phyloP scores from a whole-genome alignment of 2,888 invertebrate species.

The Antheraea assamensis region DNA sequence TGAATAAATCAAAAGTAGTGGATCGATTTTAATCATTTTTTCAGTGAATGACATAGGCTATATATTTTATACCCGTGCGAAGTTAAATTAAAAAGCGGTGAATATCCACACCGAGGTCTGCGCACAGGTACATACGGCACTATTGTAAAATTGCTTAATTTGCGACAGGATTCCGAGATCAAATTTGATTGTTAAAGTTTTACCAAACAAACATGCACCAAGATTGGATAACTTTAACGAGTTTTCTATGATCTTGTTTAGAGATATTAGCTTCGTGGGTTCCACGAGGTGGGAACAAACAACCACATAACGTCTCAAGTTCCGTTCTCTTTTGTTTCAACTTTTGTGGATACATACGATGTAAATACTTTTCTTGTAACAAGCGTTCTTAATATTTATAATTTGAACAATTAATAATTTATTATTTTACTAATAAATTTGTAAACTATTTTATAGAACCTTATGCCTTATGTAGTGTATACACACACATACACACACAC shows the following conservation, averaged over 20 bases:
- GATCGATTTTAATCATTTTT: no score
- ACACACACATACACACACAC: no score
- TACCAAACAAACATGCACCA: constrained; percentile 27
- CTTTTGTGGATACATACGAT: background rate
- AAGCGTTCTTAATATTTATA: background rate
- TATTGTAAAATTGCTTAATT: constrained; percentile 42
- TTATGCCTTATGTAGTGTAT: no score
- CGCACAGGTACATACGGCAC: constrained; percentile 22
- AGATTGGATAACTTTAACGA: constrained; percentile 24
- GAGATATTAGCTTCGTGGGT: constrained; percentile 25
- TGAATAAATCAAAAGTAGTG: no score
- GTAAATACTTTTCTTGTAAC: background rate
- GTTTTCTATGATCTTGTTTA: constrained; percentile 26
- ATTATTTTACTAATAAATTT: background rate
- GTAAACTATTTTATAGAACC: background rate
- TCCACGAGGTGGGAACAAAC: constrained; percentile 17
- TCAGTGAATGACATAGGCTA: no score
- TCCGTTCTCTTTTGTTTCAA: constrained; percentile 17
- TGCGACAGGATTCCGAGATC: constrained; percentile 38
- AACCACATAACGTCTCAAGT: background rate
- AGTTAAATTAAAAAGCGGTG: background rate
- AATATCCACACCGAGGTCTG: background rate
- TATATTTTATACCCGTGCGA: no score
- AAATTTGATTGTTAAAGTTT: constrained; percentile 28
- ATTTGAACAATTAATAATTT: background rate